A percentile compares a stretch with the other conserved stretches of the same genome.
Evolutionary conservation across 2,113 vertebrate species (phyloP).

Genomic region (Solea senegalensis): DNA sequence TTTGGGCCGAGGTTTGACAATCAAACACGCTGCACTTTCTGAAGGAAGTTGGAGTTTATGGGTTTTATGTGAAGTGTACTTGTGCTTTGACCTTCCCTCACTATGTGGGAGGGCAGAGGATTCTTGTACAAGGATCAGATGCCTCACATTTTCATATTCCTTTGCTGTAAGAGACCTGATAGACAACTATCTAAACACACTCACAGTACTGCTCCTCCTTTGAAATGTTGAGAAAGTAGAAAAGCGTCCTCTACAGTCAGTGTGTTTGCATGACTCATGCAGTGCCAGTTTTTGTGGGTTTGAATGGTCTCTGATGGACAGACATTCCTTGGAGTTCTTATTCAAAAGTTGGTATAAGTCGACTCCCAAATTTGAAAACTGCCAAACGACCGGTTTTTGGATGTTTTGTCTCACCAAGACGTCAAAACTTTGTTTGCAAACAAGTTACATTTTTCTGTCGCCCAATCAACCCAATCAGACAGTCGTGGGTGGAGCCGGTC

Average conservation of each 20-base stretch:
- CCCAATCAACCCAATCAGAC: no score
- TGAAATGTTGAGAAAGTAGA: conserved; percentile 30
- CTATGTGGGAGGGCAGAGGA: conserved; percentile 10
- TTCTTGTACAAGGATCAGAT: conserved; percentile 21
- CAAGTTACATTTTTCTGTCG: no score
- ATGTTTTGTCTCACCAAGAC: no score
- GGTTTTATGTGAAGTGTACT: conserved; percentile 55
- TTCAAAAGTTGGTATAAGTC: no score
- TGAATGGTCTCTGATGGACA: no score
- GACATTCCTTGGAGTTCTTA: no score
- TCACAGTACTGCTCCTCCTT: conserved; percentile 18
- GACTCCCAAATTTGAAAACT: no score
- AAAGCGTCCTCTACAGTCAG: background rate
- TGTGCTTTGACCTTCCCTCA: conserved; percentile 57
- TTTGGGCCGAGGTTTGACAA: conserved; percentile 1
- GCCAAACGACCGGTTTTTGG: no score
- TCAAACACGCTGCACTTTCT: conserved; percentile 30
- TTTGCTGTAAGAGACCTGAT: conserved; percentile 32
- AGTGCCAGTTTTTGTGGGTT: no score
- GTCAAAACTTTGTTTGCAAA: no score
- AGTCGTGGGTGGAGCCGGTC: no score
- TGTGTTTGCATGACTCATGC: no score
- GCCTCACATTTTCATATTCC: conserved; percentile 50
- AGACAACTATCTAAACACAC: conserved; percentile 54
- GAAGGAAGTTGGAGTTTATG: conserved; percentile 39